phyloP scores from a whole-genome alignment of 2,888 invertebrate species.

The Synergus laeviventris region DNA sequence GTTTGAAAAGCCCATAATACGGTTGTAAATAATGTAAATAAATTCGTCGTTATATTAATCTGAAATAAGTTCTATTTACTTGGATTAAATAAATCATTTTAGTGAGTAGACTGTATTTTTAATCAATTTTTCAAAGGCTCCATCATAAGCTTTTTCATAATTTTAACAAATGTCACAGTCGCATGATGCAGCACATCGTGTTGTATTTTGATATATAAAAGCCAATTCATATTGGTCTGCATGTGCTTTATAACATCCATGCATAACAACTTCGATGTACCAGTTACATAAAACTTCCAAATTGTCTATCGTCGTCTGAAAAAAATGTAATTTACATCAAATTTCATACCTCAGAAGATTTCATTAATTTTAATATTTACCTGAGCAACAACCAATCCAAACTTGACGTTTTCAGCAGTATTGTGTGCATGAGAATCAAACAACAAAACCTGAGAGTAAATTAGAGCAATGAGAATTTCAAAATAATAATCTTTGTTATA shows the following conservation, averaged over 20 bases:
- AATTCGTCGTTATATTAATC: conserved; percentile 60
- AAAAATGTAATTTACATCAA: conserved; percentile 38
- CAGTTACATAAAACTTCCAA: conserved; percentile 76
- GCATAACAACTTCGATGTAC: conserved; percentile 73
- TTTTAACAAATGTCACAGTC: conserved; percentile 51
- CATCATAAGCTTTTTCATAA: conserved; percentile 49
- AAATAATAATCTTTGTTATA: not conserved
- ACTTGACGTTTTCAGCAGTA: conserved; percentile 67
- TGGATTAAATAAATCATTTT: conserved; percentile 66
- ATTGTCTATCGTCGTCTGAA: conserved; percentile 63
- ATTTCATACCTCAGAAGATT: not conserved
- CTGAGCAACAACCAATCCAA: conserved; percentile 77
- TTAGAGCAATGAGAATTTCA: not conserved
- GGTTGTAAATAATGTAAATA: conserved; percentile 76
- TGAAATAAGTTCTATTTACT: conserved; percentile 64
- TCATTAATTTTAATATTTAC: conserved; percentile 58
- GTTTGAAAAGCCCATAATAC: conserved; percentile 60
- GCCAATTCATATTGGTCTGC: conserved; percentile 77
- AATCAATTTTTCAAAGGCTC: conserved; percentile 30
- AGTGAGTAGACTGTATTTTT: conserved; percentile 44
- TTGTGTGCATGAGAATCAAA: conserved; percentile 77
- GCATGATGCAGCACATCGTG: conserved; percentile 47
- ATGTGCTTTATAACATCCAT: conserved; percentile 74
- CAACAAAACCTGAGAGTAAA: conserved; percentile 72
- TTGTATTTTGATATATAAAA: conserved; percentile 72